A percentile compares a stretch with the other conserved stretches of the same genome.
phyloP scores from a whole-genome alignment of 2,797 vertebrate genomes.

The Selene dorsalis region DNA sequence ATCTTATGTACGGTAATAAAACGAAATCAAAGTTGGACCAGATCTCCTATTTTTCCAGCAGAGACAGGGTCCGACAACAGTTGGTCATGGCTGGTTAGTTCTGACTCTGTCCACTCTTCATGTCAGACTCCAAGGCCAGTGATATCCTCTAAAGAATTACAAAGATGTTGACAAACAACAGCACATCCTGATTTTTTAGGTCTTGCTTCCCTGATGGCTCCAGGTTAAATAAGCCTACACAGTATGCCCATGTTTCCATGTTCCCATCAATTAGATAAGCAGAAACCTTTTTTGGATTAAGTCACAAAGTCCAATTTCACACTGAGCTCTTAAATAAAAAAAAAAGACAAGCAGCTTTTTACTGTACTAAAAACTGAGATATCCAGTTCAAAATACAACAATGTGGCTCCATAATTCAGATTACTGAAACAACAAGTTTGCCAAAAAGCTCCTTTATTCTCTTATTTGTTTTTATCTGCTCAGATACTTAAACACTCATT shows the following conservation, averaged over 20 bases:
- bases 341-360: background rate
- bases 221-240: too few relatives aligned
- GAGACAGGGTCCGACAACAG: too few relatives aligned
- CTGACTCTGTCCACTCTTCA: too few relatives aligned
- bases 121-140: background rate
- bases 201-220: too few relatives aligned
- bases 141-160: background rate
- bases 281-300: background rate
- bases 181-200: too few relatives aligned
- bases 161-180: background rate
- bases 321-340: background rate
- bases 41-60: too few relatives aligned
- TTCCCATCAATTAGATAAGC: background rate
- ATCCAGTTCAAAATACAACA: too few relatives aligned
- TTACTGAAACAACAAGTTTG: background rate
- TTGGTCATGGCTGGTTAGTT: too few relatives aligned
- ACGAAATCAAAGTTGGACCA: background rate
- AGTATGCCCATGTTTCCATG: too few relatives aligned
- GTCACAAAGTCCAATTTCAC: background rate
- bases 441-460: background rate
- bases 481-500: slow-evolving; percentile 14
- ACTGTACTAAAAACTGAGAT: too few relatives aligned
- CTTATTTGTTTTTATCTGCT: background rate
- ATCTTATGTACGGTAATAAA: too few relatives aligned
- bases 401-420: background rate